Percentiles rank a stretch among this genome's conserved stretches.
Evolutionary conservation across 2,888 invertebrate species (phyloP).

Genomic region (Sialis lutaria): DNA sequence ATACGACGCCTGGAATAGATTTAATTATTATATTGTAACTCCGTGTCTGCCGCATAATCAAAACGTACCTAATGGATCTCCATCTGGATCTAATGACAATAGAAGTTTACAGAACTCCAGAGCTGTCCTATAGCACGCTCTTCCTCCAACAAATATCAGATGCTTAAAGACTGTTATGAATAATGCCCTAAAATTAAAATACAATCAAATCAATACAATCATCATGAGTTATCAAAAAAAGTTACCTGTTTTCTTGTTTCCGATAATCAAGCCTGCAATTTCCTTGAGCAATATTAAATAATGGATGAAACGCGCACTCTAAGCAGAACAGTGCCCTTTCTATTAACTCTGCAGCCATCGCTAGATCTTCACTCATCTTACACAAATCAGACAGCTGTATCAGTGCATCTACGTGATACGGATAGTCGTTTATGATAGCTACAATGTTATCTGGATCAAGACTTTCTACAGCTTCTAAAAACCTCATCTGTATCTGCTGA

Average conservation of each 20-base stretch:
- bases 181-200: slow-evolving; percentile 37
- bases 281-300: slow-evolving; percentile 58
- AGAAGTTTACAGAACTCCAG: slow-evolving; percentile 72
- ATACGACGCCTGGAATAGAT: slow-evolving; percentile 30
- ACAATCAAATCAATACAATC: not conserved
- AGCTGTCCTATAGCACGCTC: slow-evolving; percentile 74
- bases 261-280: slow-evolving; percentile 60
- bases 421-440: slow-evolving; percentile 52
- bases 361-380: slow-evolving; percentile 58
- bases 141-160: slow-evolving; percentile 54
- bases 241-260: slow-evolving; percentile 60
- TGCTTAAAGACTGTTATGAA: slow-evolving; percentile 71
- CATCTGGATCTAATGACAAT: slow-evolving; percentile 56
- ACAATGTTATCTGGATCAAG: slow-evolving; percentile 63
- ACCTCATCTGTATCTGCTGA: slow-evolving; percentile 53
- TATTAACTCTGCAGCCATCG: slow-evolving; percentile 60
- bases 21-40: too few relatives aligned
- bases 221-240: not conserved
- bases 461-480: slow-evolving; percentile 62
- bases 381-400: slow-evolving; percentile 69
- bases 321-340: slow-evolving; percentile 61
- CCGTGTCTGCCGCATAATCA: too few relatives aligned
- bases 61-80: slow-evolving; percentile 43
- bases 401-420: slow-evolving; percentile 65
- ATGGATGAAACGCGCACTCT: slow-evolving; percentile 63